These are phyloP conservation scores for Sterrhoptilus dennistouni DNA, from an alignment of 2,113 vertebrate genomes.

Conservation along the genomic window DNA sequence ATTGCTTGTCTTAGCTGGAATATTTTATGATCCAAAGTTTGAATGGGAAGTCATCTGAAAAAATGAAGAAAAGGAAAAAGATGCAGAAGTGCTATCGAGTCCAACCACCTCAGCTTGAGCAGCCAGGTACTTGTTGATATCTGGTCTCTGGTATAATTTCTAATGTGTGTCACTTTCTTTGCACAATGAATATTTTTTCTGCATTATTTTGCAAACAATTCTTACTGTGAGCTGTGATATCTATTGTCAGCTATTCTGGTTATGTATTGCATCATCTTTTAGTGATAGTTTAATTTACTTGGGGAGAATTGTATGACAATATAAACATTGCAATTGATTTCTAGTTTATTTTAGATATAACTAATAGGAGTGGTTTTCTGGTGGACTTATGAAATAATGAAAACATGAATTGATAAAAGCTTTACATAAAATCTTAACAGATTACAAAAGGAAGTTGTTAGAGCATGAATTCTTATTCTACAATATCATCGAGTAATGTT, in stretches of 20 bases:
- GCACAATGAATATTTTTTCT: neutral
- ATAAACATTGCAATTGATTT: neutral
- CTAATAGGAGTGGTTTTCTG: neutral
- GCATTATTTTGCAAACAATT: neutral
- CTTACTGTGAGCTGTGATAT: neutral
- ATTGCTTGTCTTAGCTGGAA: conserved; percentile 83
- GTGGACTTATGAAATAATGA: neutral
- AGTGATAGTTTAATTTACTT: neutral
- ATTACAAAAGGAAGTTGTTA: neutral
- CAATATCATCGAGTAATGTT: neutral
- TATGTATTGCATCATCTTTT: neutral
- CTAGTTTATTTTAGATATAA: neutral
- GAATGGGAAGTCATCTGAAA: conserved; percentile 92
- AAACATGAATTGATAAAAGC: neutral
- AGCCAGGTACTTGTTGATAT: conserved; percentile 81
- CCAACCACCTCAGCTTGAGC: conserved; percentile 88
- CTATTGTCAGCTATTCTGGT: neutral
- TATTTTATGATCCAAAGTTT: conserved; percentile 97
- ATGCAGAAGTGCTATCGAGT: conserved; percentile 79
- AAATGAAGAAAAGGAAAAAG: conserved; percentile 86
- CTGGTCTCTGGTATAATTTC: neutral
- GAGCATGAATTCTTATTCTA: neutral
- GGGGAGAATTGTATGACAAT: neutral
- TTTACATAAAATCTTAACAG: neutral
- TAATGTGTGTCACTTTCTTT: neutral